Evolutionary conservation across 2,797 vertebrate genomes (phyloP).

Genomic region (Neopelma chrysocephalum): DNA sequence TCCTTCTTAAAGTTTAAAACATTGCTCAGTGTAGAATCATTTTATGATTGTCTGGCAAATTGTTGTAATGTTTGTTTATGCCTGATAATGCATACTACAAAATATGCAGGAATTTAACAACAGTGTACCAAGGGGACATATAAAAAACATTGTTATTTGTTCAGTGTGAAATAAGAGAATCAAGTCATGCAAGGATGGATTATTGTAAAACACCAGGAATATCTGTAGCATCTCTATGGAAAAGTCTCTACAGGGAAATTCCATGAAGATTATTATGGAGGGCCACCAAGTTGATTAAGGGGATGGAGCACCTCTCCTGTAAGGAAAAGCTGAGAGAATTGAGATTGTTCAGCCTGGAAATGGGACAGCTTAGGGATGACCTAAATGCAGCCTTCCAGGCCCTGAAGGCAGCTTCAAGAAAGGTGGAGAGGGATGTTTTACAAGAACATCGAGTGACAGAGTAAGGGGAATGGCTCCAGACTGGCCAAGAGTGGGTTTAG

Average conservation of each 20-base stretch:
- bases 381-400: fast-evolving
- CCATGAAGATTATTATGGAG: neutral
- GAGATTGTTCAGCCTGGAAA: neutral
- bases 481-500: neutral
- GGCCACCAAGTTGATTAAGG: neutral
- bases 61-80: conserved; percentile 43
- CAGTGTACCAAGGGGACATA: neutral
- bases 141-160: neutral
- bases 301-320: neutral
- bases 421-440: neutral
- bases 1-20: conserved; percentile 41
- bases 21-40: conserved; percentile 9
- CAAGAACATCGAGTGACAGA: neutral
- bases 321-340: neutral
- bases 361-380: neutral
- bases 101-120: neutral
- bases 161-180: neutral
- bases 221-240: neutral
- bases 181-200: neutral
- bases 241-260: neutral
- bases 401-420: neutral
- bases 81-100: neutral
- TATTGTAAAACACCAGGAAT: neutral
- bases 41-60: conserved; percentile 57
- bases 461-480: neutral